These are phyloP conservation scores for Pelodiscus sinensis DNA, from an alignment of 2,113 vertebrate species.

Conservation along the genomic window DNA sequence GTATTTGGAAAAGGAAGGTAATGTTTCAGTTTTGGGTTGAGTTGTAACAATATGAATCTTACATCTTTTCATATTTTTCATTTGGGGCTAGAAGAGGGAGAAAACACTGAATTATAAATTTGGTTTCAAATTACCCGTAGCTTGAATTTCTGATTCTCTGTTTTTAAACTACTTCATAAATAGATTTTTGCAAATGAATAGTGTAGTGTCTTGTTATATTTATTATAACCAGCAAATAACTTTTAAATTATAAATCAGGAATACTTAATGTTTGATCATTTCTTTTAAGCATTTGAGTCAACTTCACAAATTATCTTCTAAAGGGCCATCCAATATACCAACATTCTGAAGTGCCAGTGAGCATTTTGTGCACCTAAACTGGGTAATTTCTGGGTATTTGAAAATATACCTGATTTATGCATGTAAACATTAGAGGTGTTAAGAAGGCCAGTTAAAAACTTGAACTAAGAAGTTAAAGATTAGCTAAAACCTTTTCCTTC, in stretches of 20 bases:
- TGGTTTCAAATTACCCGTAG: not conserved
- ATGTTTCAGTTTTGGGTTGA: not conserved
- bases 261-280: not conserved
- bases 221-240: not conserved
- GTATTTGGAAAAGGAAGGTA: not conserved
- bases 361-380: not conserved
- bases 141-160: not conserved
- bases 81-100: not conserved
- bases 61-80: not conserved
- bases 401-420: not conserved
- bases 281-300: not conserved
- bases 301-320: not conserved
- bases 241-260: not conserved
- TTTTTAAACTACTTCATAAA: not conserved
- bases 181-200: not conserved
- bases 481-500: not conserved
- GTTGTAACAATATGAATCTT: not conserved
- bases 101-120: not conserved
- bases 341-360: not conserved
- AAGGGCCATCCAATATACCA: fast-evolving
- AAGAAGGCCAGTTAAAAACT: not conserved
- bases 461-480: not conserved
- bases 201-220: not conserved
- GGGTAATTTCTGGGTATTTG: not conserved
- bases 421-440: not conserved